phyloP scores from a whole-genome alignment of 2,888 invertebrate species.

The Didymodactylos carnosus region DNA sequence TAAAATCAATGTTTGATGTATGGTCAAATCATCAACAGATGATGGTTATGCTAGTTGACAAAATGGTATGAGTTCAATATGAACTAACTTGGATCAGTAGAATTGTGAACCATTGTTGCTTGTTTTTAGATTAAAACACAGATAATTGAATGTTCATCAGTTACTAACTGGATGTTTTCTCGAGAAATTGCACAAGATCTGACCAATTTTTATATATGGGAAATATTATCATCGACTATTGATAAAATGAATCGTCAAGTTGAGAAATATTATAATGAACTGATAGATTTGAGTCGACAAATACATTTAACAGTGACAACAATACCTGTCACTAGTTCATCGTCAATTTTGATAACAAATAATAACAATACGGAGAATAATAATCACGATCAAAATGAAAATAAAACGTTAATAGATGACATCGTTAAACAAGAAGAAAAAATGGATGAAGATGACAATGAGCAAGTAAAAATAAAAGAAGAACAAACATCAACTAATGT shows the following conservation, averaged over 20 bases:
- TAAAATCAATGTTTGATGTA: conserved; percentile 75
- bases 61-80: too few relatives aligned
- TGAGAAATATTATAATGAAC: conserved; percentile 5
- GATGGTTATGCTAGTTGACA: background rate
- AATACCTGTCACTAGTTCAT: conserved; percentile 59
- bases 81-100: too few relatives aligned
- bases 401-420: too few relatives aligned
- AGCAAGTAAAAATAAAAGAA: conserved; percentile 37
- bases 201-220: conserved; percentile 53
- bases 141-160: conserved; percentile 83
- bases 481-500: conserved; percentile 18
- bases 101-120: too few relatives aligned
- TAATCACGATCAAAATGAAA: conserved; percentile 63
- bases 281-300: background rate
- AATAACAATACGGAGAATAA: conserved; percentile 44
- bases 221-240: conserved; percentile 10
- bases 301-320: background rate
- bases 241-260: conserved; percentile 17
- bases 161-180: conserved; percentile 92
- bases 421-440: too few relatives aligned
- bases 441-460: conserved; percentile 60
- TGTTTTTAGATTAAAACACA: conserved; percentile 60
- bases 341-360: background rate
- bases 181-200: conserved; percentile 75
- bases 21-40: conserved; percentile 79